Base-by-base conservation (phyloP, 2,797 vertebrate species). In the Leucoraja ocellata region DNA sequence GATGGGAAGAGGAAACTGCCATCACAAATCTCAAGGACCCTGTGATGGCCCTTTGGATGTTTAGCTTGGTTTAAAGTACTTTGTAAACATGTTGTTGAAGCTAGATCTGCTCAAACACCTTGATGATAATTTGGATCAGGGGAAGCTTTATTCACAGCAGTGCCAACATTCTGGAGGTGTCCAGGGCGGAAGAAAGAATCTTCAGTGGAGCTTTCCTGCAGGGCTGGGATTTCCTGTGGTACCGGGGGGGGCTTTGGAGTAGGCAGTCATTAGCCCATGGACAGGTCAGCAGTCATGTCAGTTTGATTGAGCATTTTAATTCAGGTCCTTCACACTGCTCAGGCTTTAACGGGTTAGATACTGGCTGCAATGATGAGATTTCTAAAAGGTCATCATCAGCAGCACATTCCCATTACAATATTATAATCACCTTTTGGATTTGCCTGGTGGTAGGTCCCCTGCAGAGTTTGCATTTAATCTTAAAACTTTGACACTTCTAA, bases 241-340 rank as follows among this genome's bases (percentile, higher is more conserved):
- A 76, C 14, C 16, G 7, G n/a, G 68, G 68, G 32, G 32, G 21
- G 63, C 25, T 21, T 65, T 71, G 32, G 63, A 39, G 10, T 71
- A 23, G 88, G n/a, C 10, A 39, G 63, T 36, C n/a, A 71, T 91
- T 71, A 91, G 65, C 63, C 84, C 84, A 71, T 74, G 71, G 46
- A 36, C 73, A 91, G 71, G 13, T 76, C 39, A 76, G 90, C 28
- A 8, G 25, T 76, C 23, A 76, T 92, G 90, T 92, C 90, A 92
- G 46, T 92, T 74, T 92, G 90, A 74, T 92, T 92, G 71, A 76
- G 71, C 68, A 76, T 76, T 76, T 92, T 73, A 92, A 92, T 92
- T 92, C 68, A n/a, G 63, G 58, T 86, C 88, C 65, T 91, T 71
- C 88, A 91, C 65, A 46, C 90, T 76, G 36, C 36, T 92, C 90